Base-by-base conservation (phyloP, 2,113 vertebrate species). In the Argyrosomus japonicus region DNA sequence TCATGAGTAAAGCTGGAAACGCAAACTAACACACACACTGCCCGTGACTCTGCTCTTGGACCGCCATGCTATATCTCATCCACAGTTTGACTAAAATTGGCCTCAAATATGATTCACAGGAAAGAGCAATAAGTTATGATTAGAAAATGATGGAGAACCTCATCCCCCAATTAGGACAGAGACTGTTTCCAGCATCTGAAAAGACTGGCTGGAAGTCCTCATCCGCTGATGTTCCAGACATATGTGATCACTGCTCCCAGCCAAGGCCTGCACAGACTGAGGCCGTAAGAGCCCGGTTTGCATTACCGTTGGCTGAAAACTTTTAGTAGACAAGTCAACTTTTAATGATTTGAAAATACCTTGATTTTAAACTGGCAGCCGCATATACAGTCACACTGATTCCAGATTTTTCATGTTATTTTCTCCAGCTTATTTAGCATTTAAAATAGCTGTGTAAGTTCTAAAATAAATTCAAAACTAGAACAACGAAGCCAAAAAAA, bases 51-150 rank as follows among this genome's bases (percentile, higher is more conserved):
- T 53, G 64, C 74, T 75, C 25, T 25, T 43, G 73, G 68, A 87
- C 1, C 15, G 17, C 32, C 4, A 12, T 8, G 23, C 21, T 25
- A 54, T 77, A 75, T 68, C 67, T 79, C 70, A 68, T 84, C 68
- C 48, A 13, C 5, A 1, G 58, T 77, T 68, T 61, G 72, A 45
- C 67, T 43, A 48, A 48, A 91, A 82, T 75, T 75, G 79, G 67
- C 67, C 21, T 5, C 62, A 71, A 77, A 80, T 53, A 40, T 36
- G 68, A 88, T 72, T 79, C 56, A 40, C 79, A 58, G 83, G 79
- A 85, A 87, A 83, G 2, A 48, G 84, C 74, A 83, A 83, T 89
- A 86, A 82, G 79, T 89, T 86, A 58, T 84, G 72, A 92, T 88
- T 83, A 88, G 51, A 84, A 79, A 73, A 82, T 85, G 86, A 90